phyloP scores from a whole-genome alignment of 2,888 invertebrate species.

The Diloba caeruleocephala region DNA sequence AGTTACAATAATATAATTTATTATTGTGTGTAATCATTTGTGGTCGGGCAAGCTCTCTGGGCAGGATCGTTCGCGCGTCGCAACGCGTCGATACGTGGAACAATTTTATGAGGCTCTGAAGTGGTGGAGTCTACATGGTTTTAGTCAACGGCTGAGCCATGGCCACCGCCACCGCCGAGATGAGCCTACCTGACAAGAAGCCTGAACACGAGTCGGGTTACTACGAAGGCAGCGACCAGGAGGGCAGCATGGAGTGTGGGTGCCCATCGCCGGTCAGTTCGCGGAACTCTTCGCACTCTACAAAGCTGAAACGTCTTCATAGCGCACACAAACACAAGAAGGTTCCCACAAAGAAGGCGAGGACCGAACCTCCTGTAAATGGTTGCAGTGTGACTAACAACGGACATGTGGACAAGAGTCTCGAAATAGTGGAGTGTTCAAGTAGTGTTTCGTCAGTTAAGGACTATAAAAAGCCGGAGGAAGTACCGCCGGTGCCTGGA shows the following conservation, averaged over 20 bases:
- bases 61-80: constrained; percentile 22
- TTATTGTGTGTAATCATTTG: constrained; percentile 46
- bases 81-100: constrained; percentile 33
- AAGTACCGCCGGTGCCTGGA: constrained; percentile 69
- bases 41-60: constrained; percentile 29
- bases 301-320: constrained; percentile 78
- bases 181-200: constrained; percentile 90
- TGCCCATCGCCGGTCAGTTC: constrained; percentile 84
- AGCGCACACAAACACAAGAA: constrained; percentile 79
- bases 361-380: constrained; percentile 72
- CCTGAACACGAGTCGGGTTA: constrained; percentile 95
- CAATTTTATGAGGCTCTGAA: constrained; percentile 57
- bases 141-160: constrained; percentile 82
- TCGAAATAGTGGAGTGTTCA: constrained; percentile 78
- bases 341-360: constrained; percentile 73
- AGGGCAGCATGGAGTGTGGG: constrained; percentile 89
- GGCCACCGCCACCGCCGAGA: constrained; percentile 87
- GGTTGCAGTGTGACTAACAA: constrained; percentile 64
- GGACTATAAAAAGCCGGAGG: constrained; percentile 67
- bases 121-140: constrained; percentile 75
- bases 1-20: constrained; percentile 64
- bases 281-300: constrained; percentile 82
- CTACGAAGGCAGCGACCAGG: constrained; percentile 93
- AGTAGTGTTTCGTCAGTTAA: constrained; percentile 64
- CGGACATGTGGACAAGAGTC: constrained; percentile 73